These are phyloP conservation scores for Cosmia pyralina DNA, from an alignment of 2,888 invertebrate species.

Conservation along the genomic window DNA sequence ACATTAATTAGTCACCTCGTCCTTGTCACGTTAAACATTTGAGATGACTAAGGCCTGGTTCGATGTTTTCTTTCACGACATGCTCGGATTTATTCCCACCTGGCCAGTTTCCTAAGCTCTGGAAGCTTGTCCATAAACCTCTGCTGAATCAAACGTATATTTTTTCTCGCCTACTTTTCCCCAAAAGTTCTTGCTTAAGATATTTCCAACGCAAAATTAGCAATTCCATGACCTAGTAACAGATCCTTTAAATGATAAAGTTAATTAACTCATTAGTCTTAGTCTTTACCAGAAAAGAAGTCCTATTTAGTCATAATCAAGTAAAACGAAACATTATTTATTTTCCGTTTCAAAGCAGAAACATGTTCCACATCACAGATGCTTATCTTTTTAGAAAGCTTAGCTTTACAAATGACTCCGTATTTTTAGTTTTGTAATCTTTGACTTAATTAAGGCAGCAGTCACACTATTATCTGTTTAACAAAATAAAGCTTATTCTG, in stretches of 20 bases:
- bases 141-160: neutral
- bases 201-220: neutral
- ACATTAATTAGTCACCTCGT: no score
- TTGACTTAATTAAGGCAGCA: neutral
- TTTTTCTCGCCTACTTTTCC: constrained; percentile 1
- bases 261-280: constrained; percentile 30
- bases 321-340: neutral
- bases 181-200: neutral
- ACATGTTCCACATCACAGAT: neutral
- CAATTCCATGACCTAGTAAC: constrained; percentile 4
- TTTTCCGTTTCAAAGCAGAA: constrained; percentile 9
- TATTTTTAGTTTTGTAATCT: neutral
- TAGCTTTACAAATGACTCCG: neutral
- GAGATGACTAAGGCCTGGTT: neutral
- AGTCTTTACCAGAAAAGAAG: constrained; percentile 1
- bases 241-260: constrained; percentile 4
- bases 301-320: constrained; percentile 18
- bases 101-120: neutral
- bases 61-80: neutral
- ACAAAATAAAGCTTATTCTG: neutral
- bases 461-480: no score
- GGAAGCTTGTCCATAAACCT: neutral
- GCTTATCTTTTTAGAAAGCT: neutral
- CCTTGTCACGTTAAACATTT: neutral
- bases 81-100: neutral